Evolutionary conservation across 2,113 vertebrate species (phyloP), one percentile per base, ranked within the genome.

Genomic region (Numida meleagris): DNA sequence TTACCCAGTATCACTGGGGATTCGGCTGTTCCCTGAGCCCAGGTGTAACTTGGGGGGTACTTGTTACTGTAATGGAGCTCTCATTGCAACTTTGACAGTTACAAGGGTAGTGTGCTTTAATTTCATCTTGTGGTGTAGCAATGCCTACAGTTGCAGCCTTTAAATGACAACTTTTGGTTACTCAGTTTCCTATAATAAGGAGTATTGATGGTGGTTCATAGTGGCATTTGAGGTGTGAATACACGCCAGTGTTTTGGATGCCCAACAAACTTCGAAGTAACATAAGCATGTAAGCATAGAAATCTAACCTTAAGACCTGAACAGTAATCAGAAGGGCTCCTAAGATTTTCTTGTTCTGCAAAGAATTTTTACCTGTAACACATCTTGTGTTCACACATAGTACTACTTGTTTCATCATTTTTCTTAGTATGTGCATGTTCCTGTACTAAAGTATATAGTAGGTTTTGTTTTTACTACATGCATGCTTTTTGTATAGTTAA

Each of bases 61-160:
- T 70, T 42, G 6, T 89, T 73, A 40, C 20, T 27, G 31, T 51
- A 43, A n/a, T 0, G 1, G 38, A 53, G 14, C 18, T 71, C 25
- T 4, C 27, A 53, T 67, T 12, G 25, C 0, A 3, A 18, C 29
- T 33, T 86, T 75, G 24, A 29, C 27, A 63, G 29, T 82, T 72
- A 19, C 25, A 10, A 59, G 38, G 25, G 15, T 53, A 38, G 24
- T 6, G 8, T 53, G 19, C 67, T 75, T 92, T 45, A 66, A 6
- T 24, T 84, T 75, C 34, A 16, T 43, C 14, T 66, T 62, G 18
- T 75, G 61, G 33, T 51, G 19, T 13, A 83, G 40, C 13, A 50
- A 10, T 74, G 93, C 6, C 14, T 21, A 43, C 19, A 27, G 31
- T 86, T 93, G 27, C 24, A 53, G 67, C 70, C 78, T 87, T 95